Evolutionary conservation across 2,888 invertebrate genomes (phyloP).

Genomic region (Eilema sororculum): DNA sequence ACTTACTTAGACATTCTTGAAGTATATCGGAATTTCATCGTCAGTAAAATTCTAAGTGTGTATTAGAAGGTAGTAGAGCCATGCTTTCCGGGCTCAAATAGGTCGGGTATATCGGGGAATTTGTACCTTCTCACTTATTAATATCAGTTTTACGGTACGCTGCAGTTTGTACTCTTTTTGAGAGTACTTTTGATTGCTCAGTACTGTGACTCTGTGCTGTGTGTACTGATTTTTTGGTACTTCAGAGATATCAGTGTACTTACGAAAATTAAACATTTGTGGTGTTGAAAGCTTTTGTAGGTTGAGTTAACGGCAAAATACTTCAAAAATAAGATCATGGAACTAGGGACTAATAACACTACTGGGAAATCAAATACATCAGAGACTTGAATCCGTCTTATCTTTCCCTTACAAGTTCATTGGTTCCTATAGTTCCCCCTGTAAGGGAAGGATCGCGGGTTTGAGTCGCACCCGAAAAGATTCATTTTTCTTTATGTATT

Average conservation of each 20-base stretch:
- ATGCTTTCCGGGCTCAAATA: neutral
- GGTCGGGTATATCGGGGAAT: slow-evolving; percentile 2
- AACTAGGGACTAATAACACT: neutral
- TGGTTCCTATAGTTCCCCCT: too few relatives aligned
- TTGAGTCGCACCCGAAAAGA: too few relatives aligned
- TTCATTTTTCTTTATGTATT: too few relatives aligned
- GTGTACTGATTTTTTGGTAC: too few relatives aligned
- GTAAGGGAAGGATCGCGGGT: too few relatives aligned
- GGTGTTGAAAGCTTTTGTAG: neutral
- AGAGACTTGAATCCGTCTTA: too few relatives aligned
- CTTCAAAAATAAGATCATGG: neutral
- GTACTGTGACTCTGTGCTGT: too few relatives aligned
- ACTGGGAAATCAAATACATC: neutral
- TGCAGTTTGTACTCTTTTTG: too few relatives aligned
- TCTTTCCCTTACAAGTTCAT: too few relatives aligned
- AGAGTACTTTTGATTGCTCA: too few relatives aligned
- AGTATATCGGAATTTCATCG: slow-evolving; percentile 4
- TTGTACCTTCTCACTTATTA: neutral
- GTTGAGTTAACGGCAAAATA: neutral
- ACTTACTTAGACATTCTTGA: neutral
- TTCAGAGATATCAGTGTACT: neutral
- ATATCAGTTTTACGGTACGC: neutral
- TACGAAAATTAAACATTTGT: too few relatives aligned
- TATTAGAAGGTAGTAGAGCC: slow-evolving; percentile 1
- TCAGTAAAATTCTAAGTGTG: slow-evolving; percentile 14